phyloP scores from a whole-genome alignment of 2,797 vertebrate genomes.

The Eulemur rubriventer region DNA sequence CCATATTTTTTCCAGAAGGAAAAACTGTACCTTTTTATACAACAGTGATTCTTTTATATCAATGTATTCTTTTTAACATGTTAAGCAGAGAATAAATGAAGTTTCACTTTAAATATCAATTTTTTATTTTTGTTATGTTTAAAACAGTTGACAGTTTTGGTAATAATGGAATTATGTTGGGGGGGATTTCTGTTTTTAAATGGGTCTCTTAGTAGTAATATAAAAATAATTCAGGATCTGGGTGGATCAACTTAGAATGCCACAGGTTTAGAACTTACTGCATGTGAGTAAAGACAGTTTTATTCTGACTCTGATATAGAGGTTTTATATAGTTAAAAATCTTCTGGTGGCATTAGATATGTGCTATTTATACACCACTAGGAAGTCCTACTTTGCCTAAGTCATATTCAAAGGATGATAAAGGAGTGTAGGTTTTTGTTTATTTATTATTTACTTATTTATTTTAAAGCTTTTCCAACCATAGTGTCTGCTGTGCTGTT shows the following conservation, averaged over 20 bases:
- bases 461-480: neutral
- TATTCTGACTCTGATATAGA: neutral
- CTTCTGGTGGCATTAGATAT: neutral
- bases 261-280: neutral
- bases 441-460: neutral
- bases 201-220: neutral
- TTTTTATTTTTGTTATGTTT: constrained; percentile 39
- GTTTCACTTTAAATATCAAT: neutral
- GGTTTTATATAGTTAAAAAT: neutral
- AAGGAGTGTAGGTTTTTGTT: neutral
- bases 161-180: neutral
- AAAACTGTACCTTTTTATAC: neutral
- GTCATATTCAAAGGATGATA: neutral
- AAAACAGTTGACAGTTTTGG: neutral
- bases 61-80: neutral
- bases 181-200: neutral
- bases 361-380: neutral
- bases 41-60: neutral
- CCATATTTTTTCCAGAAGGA: neutral
- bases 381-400: neutral
- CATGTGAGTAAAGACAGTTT: neutral
- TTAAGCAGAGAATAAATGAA: neutral
- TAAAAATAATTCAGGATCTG: neutral
- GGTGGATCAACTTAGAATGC: neutral
- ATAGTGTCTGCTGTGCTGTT: constrained; percentile 2